Base-by-base conservation (phyloP, 2,797 vertebrate genomes). In the Catharus ustulatus region DNA sequence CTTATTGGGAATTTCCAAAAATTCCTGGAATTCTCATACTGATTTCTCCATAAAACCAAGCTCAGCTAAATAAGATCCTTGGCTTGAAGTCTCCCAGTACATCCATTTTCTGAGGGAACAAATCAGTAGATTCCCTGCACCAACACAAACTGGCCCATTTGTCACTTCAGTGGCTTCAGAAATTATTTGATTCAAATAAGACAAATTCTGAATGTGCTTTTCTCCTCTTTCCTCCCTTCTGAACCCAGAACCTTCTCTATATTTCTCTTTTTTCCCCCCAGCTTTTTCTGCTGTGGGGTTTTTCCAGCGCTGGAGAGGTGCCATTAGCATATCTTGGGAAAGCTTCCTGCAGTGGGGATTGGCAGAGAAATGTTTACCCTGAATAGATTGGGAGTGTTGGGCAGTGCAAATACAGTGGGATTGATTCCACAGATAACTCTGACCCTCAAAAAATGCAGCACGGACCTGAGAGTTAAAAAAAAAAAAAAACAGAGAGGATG, bases 341-440 rank as follows among this genome's bases (percentile, higher is more conserved):
- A 88, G 52, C 26, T 89, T 95, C 40, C 76, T 81, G 82, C 46
- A 27, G 49, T 17, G 38, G 89, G 78, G 76, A 87, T 49, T 81
- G 94, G 93, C 87, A 95, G 93, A 66, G 76, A 85, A 83, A 84
- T 95, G 94, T 96, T 96, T 95, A 85, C 92, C 69, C 62, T 95
- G 92, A 74, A 95, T 86, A 85, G 87, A 96, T 95, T 91, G 87
- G 64, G 71, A 89, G 66, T 22, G 30, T 10, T 4, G 66, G 76
- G 40, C 84, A 92, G 79, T 80, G 90, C 87, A 97, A 96, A 95
- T 78, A 92, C 62, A 13, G 32, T 69, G 84, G 79, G 73, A 95
- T 83, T 95, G 92, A 92, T 95, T 89, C 69, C 72, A 43, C 27
- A 0, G 3, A 34, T 67, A 52, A 40, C 52, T 82, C 81, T 66